A percentile compares a stretch with the other conserved stretches of the same genome.
These are phyloP conservation scores for Silurus lanzhouensis DNA, from an alignment of 2,797 vertebrate genomes.

Conservation along the genomic window DNA sequence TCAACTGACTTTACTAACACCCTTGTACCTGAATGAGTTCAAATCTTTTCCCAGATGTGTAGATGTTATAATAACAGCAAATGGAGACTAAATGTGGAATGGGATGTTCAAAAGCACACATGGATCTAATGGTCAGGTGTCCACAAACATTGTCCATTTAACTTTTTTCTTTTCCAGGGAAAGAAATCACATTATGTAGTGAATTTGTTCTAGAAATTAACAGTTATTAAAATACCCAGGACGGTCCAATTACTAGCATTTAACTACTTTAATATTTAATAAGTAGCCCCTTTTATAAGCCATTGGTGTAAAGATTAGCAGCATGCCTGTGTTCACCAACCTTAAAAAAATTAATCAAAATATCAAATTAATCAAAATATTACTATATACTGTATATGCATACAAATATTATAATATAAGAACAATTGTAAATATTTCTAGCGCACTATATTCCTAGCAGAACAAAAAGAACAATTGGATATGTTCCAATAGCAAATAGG, in stretches of 20 bases:
- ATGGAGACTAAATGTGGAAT: too few species aligned
- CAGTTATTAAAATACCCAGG: background rate
- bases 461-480: too few species aligned
- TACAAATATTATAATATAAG: background rate
- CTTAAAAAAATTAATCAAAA: background rate
- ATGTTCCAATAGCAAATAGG: too few species aligned
- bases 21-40: too few species aligned
- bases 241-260: background rate
- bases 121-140: too few species aligned
- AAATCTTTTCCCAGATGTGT: too few species aligned
- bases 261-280: background rate
- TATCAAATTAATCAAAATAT: background rate
- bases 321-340: background rate
- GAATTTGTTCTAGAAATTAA: background rate
- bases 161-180: too few species aligned
- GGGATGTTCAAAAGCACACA: too few species aligned
- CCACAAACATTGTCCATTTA: background rate
- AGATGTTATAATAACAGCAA: too few species aligned
- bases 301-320: background rate
- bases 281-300: background rate
- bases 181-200: background rate
- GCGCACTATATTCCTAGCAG: background rate
- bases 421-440: background rate
- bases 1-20: too few species aligned
- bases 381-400: too few species aligned